Base-by-base conservation (phyloP, 1,140 invertebrate genomes). In the Asobara japonica region DNA sequence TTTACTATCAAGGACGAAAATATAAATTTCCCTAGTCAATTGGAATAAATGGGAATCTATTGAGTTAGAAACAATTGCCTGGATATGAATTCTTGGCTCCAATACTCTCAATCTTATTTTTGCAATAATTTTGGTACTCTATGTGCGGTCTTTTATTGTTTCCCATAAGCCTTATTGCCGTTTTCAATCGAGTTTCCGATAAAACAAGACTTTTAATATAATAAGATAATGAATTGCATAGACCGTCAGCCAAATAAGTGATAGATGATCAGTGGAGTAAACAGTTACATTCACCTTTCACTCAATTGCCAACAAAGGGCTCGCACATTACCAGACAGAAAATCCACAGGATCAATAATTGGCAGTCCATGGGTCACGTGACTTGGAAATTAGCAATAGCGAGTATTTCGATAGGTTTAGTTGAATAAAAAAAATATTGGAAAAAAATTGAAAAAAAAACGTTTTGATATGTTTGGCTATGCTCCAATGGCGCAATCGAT, bases 1-100 rank as follows among this genome's bases (percentile, higher is more conserved):
- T 76, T 76, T 33, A 66, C 56, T 33, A 62, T 45, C 10, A 66
- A 74, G 66, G 65, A 65, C 33, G 67, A 71, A 68, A 61, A 72
- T 71, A 73, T 69, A 1, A 13, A 3, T 38, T 38, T 38, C 36
- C 7, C 8, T 8, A 7, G 36, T 38, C 2, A 38, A 4, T 38
- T 10, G 36, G n/a, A n/a, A n/a, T n/a, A n/a, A n/a, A n/a, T n/a
- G n/a, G n/a, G n/a, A n/a, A n/a, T n/a, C n/a, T n/a, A n/a, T n/a
- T n/a, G n/a, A n/a, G n/a, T n/a, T n/a, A n/a, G n/a, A n/a, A n/a
- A n/a, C n/a, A n/a, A 38, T 38, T 38, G 36, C 2, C 36, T 38
- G 36, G 8, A 7, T 38, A n/a, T 13, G n/a, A n/a, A 38, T n/a
- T 10, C 10, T 10, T 64, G 61, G 6, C 6, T 64, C 13, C 25